These are phyloP conservation scores for Proisotoma minuta DNA, from an alignment of 2,888 invertebrate genomes.

Conservation along the genomic window DNA sequence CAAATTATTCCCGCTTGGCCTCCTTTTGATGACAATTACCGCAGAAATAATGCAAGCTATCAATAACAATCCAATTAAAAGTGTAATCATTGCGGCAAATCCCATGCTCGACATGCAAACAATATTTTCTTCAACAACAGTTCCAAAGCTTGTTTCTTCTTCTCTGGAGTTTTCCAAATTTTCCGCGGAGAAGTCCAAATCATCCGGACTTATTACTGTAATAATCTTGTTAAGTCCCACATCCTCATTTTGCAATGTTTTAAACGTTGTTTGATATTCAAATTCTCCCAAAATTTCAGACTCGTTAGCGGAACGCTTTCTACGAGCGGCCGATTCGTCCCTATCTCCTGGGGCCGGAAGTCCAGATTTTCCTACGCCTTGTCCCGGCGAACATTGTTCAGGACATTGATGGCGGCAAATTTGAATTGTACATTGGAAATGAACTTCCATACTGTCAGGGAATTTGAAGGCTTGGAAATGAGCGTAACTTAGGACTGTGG, in stretches of 20 bases:
- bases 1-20: slow-evolving; percentile 51
- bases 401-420: slow-evolving; percentile 82
- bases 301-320: slow-evolving; percentile 31
- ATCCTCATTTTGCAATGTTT: slow-evolving; percentile 56
- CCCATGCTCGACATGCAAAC: slow-evolving; percentile 70
- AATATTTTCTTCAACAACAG: slow-evolving; percentile 30
- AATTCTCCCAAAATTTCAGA: slow-evolving; percentile 41
- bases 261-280: slow-evolving; percentile 49
- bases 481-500: slow-evolving; percentile 53
- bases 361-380: slow-evolving; percentile 43
- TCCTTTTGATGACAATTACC: slow-evolving; percentile 69
- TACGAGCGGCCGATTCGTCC: slow-evolving; percentile 63
- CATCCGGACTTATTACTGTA: slow-evolving; percentile 68
- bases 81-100: slow-evolving; percentile 77
- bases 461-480: slow-evolving; percentile 74
- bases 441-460: slow-evolving; percentile 93
- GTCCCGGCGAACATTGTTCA: slow-evolving; percentile 69
- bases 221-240: slow-evolving; percentile 85
- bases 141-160: background rate
- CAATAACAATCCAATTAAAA: slow-evolving; percentile 74
- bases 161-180: background rate
- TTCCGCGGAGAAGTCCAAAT: slow-evolving; percentile 25
- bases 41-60: slow-evolving; percentile 81
- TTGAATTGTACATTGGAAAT: slow-evolving; percentile 60
- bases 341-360: slow-evolving; percentile 51